These are phyloP conservation scores for Laspeyria flexula DNA, from an alignment of 2,888 invertebrate genomes.

Conservation along the genomic window DNA sequence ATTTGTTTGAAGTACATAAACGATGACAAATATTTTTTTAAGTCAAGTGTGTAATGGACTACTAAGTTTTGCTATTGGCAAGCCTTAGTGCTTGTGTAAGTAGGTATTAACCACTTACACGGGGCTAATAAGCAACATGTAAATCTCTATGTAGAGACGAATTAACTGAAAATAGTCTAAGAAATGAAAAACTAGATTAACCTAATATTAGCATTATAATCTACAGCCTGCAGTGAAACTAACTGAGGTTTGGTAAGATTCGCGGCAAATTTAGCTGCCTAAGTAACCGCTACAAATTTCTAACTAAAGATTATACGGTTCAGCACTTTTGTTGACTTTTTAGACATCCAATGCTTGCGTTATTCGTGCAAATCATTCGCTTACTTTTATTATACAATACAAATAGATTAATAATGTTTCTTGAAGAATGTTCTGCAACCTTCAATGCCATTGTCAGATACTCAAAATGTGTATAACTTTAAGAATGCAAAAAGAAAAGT, in stretches of 20 bases:
- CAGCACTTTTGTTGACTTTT: background rate
- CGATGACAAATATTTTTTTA: too few species aligned
- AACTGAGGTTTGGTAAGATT: too few species aligned
- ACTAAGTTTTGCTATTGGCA: too few species aligned
- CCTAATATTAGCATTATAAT: too few species aligned
- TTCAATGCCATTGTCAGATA: conserved; percentile 59
- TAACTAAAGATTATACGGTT: background rate
- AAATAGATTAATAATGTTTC: conserved; percentile 36
- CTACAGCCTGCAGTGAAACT: too few species aligned
- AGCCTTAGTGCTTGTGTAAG: too few species aligned
- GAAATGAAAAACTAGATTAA: too few species aligned
- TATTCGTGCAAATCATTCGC: conserved; percentile 1
- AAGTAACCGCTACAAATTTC: background rate
- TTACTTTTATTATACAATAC: conserved; percentile 31
- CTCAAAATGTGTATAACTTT: conserved; percentile 45
- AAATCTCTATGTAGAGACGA: too few species aligned
- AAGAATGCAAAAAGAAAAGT: conserved; percentile 37
- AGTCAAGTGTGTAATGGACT: too few species aligned
- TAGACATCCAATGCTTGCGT: conserved; percentile 1
- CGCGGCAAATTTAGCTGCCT: background rate
- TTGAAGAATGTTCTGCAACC: conserved; percentile 46
- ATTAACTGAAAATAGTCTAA: too few species aligned
- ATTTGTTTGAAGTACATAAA: background rate
- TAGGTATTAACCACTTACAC: too few species aligned
- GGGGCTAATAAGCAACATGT: too few species aligned